Percentiles rank a stretch among this genome's conserved stretches.
These are phyloP conservation scores for Monodelphis domestica DNA, from an alignment of 2,797 vertebrate species.

Conservation along the genomic window DNA sequence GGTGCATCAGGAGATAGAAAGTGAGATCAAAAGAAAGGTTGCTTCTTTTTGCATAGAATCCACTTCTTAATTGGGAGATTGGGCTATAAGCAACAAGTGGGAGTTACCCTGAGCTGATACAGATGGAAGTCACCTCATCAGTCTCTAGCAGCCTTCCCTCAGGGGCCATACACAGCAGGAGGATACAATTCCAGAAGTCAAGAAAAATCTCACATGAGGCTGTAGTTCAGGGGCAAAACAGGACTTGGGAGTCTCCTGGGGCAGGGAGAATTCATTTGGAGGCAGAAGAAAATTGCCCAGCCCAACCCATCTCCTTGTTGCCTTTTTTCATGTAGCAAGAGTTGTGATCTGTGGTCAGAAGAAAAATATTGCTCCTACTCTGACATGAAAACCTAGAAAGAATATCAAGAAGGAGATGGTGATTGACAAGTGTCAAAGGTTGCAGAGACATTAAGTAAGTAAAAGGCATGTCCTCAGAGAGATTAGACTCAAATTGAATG, in stretches of 20 bases:
- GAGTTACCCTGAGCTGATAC: background rate
- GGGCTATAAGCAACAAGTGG: background rate
- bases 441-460: background rate
- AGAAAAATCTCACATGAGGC: background rate
- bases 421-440: background rate
- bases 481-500: background rate
- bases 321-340: background rate
- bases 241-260: background rate
- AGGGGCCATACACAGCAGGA: background rate
- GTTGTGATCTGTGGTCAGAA: background rate
- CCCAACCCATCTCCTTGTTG: background rate
- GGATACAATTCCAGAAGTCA: background rate
- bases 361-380: background rate
- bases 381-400: background rate
- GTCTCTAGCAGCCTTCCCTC: background rate
- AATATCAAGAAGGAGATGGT: background rate
- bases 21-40: too few species aligned
- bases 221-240: background rate
- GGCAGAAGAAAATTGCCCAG: background rate
- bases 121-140: background rate
- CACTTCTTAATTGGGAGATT: background rate
- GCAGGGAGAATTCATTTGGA: background rate
- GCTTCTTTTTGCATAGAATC: background rate
- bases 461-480: background rate
- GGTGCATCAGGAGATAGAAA: too few species aligned